A percentile compares a stretch with the other conserved stretches of the same genome.
Conservation (phyloP, 2,888 invertebrate species). For the Hirtodrosophila confusa region DNA sequence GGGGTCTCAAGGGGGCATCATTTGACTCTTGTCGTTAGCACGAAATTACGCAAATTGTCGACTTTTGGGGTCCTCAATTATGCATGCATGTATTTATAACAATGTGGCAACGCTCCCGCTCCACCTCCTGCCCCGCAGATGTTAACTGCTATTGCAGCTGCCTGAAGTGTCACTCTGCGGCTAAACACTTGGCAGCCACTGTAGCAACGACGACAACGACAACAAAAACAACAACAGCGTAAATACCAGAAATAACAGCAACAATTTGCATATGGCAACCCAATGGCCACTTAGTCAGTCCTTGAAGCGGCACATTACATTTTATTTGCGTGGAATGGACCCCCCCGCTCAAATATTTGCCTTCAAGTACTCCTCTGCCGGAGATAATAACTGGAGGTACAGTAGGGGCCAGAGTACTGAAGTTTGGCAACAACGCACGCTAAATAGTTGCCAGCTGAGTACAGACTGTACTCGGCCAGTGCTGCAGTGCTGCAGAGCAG, state of each 20-base stretch:
- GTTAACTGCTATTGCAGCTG: conserved; percentile 26
- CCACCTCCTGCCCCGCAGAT: conserved; percentile 2
- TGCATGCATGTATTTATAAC: conserved; percentile 56
- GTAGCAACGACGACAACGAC: conserved; percentile 17
- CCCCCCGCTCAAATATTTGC: not conserved
- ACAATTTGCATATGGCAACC: conserved; percentile 44
- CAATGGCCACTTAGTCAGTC: conserved; percentile 51
- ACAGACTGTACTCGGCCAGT: too few species aligned
- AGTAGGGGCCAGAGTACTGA: too few species aligned
- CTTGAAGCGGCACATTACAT: conserved; percentile 51
- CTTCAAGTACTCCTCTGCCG: not conserved
- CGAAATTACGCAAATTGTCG: conserved; percentile 36
- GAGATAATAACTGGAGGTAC: too few species aligned
- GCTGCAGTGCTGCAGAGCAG: too few species aligned
- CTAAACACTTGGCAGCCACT: conserved; percentile 47
- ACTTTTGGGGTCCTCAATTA: conserved; percentile 34
- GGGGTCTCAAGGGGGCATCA: not conserved
- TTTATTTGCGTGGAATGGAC: conserved; percentile 47
- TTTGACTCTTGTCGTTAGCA: conserved; percentile 5
- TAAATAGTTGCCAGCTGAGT: too few species aligned
- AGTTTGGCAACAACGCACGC: conserved; percentile 3
- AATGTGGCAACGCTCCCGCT: conserved; percentile 51
- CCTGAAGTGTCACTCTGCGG: conserved; percentile 59
- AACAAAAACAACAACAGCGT: conserved; percentile 10
- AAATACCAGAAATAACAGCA: conserved; percentile 9